Conservation (phyloP, 2,797 vertebrate genomes). For the Botia almorhae region DNA sequence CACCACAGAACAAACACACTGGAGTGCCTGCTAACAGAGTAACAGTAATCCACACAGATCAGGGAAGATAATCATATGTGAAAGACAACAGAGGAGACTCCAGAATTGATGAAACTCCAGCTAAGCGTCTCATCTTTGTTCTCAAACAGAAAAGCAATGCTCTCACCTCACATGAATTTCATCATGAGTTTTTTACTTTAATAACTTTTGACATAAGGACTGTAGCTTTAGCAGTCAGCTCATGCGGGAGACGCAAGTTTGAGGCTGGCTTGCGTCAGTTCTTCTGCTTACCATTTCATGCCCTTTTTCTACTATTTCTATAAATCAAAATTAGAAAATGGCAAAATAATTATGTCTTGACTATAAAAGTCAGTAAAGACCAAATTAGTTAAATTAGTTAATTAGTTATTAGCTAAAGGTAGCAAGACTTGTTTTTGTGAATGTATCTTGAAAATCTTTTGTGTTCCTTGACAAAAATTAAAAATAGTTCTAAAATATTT, state of each 20-base stretch:
- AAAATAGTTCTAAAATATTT: too few species aligned
- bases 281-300: not conserved
- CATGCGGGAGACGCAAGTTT: not conserved
- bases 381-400: too few species aligned
- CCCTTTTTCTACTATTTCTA: not conserved
- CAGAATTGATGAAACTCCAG: constrained; percentile 16
- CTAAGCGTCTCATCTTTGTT: not conserved
- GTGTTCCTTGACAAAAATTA: too few species aligned
- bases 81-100: constrained; percentile 15
- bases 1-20: constrained; percentile 5
- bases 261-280: not conserved
- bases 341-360: not conserved
- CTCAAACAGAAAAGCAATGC: not conserved
- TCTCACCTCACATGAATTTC: not conserved
- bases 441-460: too few species aligned
- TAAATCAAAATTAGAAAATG: not conserved
- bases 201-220: not conserved
- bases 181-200: not conserved
- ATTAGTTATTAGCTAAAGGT: too few species aligned
- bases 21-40: constrained; percentile 30
- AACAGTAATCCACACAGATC: constrained; percentile 26
- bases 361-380: not conserved
- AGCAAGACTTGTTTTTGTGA: too few species aligned
- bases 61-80: constrained; percentile 38
- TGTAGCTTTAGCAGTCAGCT: not conserved